Percentiles rank a stretch among this genome's conserved stretches.
phyloP scores from a whole-genome alignment of 2,113 vertebrate species.

The Prietella phreatophila region DNA sequence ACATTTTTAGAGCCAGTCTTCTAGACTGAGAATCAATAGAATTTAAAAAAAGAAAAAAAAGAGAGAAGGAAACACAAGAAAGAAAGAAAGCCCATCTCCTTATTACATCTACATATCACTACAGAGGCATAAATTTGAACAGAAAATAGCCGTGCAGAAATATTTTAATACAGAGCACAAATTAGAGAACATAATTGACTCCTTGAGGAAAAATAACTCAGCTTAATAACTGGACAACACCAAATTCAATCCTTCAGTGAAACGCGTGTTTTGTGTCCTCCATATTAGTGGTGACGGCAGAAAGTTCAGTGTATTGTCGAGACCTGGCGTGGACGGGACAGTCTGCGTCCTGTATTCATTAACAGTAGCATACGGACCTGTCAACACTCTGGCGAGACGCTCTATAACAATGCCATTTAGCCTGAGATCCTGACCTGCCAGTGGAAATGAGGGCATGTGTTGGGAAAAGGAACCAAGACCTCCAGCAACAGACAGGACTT shows the following conservation, averaged over 20 bases:
- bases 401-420: slow-evolving; percentile 99
- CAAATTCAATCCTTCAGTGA: slow-evolving; percentile 94
- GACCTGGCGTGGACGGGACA: slow-evolving; percentile 78
- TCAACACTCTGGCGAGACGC: slow-evolving; percentile 94
- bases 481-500: slow-evolving; percentile 72
- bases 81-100: neutral
- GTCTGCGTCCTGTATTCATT: slow-evolving; percentile 90
- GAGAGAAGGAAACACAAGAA: neutral
- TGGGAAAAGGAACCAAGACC: slow-evolving; percentile 83
- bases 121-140: slow-evolving; percentile 19
- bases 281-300: slow-evolving; percentile 72
- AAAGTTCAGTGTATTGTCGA: slow-evolving; percentile 86
- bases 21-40: neutral
- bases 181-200: slow-evolving; percentile 86
- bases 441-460: slow-evolving; percentile 84
- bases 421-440: slow-evolving; percentile 92
- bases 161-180: slow-evolving; percentile 83
- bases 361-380: slow-evolving; percentile 99
- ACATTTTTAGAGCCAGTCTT: neutral
- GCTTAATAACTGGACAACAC: slow-evolving; percentile 96
- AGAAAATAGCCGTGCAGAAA: slow-evolving; percentile 45
- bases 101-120: slow-evolving; percentile 27
- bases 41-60: neutral
- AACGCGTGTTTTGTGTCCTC: slow-evolving; percentile 78
- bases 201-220: slow-evolving; percentile 92